Evolutionary conservation across 2,113 vertebrate genomes (phyloP).

Genomic region (Alethe castanea): DNA sequence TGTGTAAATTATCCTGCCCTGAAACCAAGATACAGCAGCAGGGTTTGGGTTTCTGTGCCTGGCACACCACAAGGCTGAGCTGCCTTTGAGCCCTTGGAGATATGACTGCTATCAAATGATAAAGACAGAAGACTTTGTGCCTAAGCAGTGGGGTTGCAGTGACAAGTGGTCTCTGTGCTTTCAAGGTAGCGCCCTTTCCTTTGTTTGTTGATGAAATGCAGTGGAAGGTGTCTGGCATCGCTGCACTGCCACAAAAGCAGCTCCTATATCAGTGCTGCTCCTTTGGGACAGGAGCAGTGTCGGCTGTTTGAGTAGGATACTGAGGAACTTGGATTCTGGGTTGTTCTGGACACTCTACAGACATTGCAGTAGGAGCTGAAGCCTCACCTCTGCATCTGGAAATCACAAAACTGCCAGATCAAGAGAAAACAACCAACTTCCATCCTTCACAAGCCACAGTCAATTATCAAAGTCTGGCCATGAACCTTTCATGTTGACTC

Average conservation of each 20-base stretch:
- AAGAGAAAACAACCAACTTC: background rate
- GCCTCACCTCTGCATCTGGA: background rate
- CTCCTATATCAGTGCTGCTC: background rate
- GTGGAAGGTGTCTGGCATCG: background rate
- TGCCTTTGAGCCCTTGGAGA: background rate
- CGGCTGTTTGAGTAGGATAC: background rate
- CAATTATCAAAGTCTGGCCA: background rate
- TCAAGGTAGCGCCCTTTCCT: background rate
- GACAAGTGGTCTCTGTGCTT: background rate
- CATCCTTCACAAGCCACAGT: background rate
- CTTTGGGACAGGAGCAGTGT: background rate
- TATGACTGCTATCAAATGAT: background rate
- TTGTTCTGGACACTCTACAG: background rate
- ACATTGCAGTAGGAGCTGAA: background rate
- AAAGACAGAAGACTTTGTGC: background rate
- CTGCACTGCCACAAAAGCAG: background rate
- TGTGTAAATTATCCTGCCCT: conserved; percentile 44
- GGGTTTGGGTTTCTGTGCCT: conserved; percentile 29
- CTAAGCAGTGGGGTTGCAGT: background rate
- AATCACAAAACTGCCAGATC: background rate
- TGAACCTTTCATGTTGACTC: background rate
- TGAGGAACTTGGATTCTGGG: background rate
- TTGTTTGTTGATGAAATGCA: background rate
- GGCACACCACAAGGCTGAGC: background rate
- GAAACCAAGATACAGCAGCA: conserved; percentile 38